Conservation (phyloP, 1,140 invertebrate species). For the Uloborus diversus region DNA sequence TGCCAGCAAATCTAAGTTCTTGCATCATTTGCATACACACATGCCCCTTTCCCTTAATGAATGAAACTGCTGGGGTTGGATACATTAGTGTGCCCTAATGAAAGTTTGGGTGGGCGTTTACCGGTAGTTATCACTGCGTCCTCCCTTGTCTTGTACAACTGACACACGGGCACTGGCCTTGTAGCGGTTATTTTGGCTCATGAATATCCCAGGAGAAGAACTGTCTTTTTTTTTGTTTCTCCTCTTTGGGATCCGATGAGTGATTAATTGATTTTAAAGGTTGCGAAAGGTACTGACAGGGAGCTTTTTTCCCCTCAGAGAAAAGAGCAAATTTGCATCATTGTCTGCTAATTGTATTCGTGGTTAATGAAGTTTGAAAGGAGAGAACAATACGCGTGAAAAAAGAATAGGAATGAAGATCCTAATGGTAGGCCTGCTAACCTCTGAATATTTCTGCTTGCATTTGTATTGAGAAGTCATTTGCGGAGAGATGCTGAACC, state of each 20-base stretch:
- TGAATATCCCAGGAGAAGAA: conserved; percentile 46
- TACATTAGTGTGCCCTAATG: conserved; percentile 54
- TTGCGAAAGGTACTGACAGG: conserved; percentile 40
- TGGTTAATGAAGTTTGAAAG: conserved; percentile 51
- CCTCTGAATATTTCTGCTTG: no score
- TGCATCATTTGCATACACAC: conserved; percentile 53
- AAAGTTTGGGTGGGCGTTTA: conserved; percentile 54
- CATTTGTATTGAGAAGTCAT: no score
- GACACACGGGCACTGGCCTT: conserved; percentile 48
- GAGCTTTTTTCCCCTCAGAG: conserved; percentile 18
- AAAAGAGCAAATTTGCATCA: conserved; percentile 49
- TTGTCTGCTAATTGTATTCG: conserved; percentile 47
- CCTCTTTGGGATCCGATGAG: conserved; percentile 3
- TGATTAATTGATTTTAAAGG: conserved; percentile 57
- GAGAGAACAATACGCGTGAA: neutral
- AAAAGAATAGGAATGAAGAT: no score
- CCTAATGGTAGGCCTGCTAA: no score
- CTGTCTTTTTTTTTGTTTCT: conserved; percentile 27
- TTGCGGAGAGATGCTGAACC: no score
- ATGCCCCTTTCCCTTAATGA: conserved; percentile 51
- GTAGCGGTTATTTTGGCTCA: conserved; percentile 52
- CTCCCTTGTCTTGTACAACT: conserved; percentile 54
- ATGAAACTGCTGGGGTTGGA: conserved; percentile 29
- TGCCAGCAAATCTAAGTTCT: conserved; percentile 35
- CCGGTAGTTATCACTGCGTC: conserved; percentile 55